Evolutionary conservation across 2,113 vertebrate genomes (phyloP).

Genomic region (Oreochromis niloticus): DNA sequence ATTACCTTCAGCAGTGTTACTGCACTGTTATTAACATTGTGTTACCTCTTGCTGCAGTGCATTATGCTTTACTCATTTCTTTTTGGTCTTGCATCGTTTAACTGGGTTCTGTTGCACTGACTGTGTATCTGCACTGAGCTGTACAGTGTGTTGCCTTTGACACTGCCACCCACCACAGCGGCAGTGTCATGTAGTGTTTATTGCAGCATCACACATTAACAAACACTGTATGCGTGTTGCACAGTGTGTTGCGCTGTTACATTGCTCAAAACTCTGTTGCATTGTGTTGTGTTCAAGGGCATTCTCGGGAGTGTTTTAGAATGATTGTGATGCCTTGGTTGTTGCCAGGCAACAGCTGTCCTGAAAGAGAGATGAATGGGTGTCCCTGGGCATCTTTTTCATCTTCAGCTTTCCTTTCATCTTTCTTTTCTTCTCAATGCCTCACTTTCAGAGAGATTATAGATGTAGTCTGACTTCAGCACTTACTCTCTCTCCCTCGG

Average conservation of each 20-base stretch:
- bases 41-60: not conserved
- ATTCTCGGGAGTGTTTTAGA: not conserved
- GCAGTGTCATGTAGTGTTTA: not conserved
- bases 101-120: not conserved
- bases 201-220: not conserved
- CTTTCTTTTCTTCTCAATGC: not conserved
- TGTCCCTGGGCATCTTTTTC: constrained; percentile 29
- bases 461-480: not conserved
- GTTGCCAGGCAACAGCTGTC: constrained; percentile 70
- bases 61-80: not conserved
- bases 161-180: not conserved
- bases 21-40: not conserved
- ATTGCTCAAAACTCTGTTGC: not conserved
- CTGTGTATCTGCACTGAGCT: not conserved
- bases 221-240: not conserved
- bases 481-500: not conserved
- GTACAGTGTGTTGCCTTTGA: not conserved
- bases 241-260: not conserved
- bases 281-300: constrained; percentile 26
- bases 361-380: constrained; percentile 40
- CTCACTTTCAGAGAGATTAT: not conserved
- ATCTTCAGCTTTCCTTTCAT: not conserved
- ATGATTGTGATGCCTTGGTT: constrained; percentile 34
- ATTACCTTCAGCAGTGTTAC: not conserved
- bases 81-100: not conserved